Evolutionary conservation across 2,113 vertebrate genomes (phyloP), one percentile per base, ranked within the genome.

Genomic region (Eublepharis macularius): DNA sequence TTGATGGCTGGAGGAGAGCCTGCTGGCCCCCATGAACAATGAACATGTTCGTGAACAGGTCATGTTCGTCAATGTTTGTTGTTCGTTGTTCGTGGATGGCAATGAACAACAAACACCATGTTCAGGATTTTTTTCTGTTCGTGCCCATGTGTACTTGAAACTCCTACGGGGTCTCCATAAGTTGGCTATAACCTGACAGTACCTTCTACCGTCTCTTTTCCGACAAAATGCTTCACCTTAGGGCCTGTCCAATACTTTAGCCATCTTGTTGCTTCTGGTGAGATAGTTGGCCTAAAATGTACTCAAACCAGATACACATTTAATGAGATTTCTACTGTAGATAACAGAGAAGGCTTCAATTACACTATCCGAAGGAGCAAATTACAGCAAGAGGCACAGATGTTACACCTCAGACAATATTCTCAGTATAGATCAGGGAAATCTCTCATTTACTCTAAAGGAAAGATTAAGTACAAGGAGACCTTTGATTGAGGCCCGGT

Each of bases 381-480:
- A 66, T 17, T 51, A 51, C 7, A 84, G 24, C 13, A 66, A 66
- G 70, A 34, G 6, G 43, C 11, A 39, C 29, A 13, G 21, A 63
- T 43, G 29, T 34, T 39, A 70, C 17, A 2, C 57, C 13, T 32
- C 6, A 65, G 13, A 17, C 54, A 4, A 29, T 36, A 29, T n/a
- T 26, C 8, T 75, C 39, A 83, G 32, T 34, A 47, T 7, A 83
- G 60, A 76, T 63, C 10, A 12, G 14, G 41, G 10, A 75, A 63
- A 75, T 65, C 24, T 26, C 72, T 36, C 34, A 75, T 83, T 63
- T 65, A 29, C 21, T 84, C n/a, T 4, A 45, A 84, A 68, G 43
- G 60, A 49, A 49, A 73, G 16, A 76, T 83, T 76, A 76, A 26
- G n/a, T 66, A 47, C 41, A 86, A 16, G 92, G 41, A 65, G 86